Percentiles rank a stretch among this genome's conserved stretches.
Evolutionary conservation across 2,888 invertebrate genomes (phyloP).

Genomic region (Leuctra nigra): DNA sequence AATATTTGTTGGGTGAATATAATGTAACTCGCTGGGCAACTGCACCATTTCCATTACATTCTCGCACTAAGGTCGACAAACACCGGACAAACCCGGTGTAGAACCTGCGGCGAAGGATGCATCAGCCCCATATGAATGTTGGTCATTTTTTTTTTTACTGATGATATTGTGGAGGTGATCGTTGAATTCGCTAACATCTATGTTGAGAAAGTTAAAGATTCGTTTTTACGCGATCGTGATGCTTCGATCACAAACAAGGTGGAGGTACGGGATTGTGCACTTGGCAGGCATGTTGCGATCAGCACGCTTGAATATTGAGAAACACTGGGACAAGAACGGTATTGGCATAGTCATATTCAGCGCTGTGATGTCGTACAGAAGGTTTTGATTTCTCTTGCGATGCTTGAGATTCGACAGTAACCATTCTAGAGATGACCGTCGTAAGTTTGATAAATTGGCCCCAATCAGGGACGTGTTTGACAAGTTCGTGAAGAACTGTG

Average conservation of each 20-base stretch:
- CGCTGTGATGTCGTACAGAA: not conserved
- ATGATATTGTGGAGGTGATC: too few species aligned
- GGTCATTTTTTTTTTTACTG: too few species aligned
- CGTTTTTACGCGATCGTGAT: not conserved
- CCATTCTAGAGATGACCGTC: not conserved
- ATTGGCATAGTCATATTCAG: not conserved
- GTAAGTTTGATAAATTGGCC: conserved; percentile 3
- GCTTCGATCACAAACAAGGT: not conserved
- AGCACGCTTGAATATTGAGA: not conserved
- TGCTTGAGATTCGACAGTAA: not conserved
- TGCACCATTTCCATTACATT: too few species aligned
- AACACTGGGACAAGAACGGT: not conserved
- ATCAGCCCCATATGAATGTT: too few species aligned
- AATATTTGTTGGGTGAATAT: too few species aligned
- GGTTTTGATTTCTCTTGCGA: not conserved
- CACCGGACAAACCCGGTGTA: too few species aligned
- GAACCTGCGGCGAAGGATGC: too few species aligned
- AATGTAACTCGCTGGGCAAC: too few species aligned
- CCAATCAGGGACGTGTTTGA: not conserved
- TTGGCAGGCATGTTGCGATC: not conserved
- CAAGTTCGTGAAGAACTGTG: not conserved
- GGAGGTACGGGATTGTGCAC: not conserved
- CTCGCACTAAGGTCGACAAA: too few species aligned
- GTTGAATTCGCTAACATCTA: not conserved
- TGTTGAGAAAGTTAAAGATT: not conserved